Base-by-base conservation (phyloP, 92 coral and sea anemone species). In the Zoanthus gigantus region DNA sequence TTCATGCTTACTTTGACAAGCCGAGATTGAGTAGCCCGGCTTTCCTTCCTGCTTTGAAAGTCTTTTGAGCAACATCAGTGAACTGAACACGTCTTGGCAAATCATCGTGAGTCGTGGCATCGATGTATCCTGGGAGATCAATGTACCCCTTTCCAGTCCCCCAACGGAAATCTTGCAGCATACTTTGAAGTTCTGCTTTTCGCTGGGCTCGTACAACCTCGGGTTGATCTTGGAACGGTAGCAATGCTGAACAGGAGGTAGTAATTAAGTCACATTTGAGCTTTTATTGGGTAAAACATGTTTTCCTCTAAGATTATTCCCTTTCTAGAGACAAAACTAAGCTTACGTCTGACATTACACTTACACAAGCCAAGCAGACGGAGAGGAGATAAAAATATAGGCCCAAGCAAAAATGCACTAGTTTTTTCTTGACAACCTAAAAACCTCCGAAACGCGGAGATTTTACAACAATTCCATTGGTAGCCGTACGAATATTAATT, bases 111-210 rank as follows among this genome's bases (percentile, higher is more conserved):
- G 7, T 29, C 10, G 18, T 60, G 58, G 66, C 82, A 3, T 28
- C 82, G 0, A 18, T 77, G 67, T 77, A 77, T 29, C 82, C 68
- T 54, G 82, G 82, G 2, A 77, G 48, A 54, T 54, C 82, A 5
- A 14, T 77, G 67, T 77, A 77, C 12, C 44, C 82, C 28, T 77
- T 60, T 16, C 14, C 82, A 6, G 30, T 77, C 67, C 82, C 82
- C 82, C 82, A 77, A 54, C 82, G 82, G 67, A 53, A 77, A 54
- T 54, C 44, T 12, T 53, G 82, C 82, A 53, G 65, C 82, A 54
- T 77, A 28, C 17, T 53, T 54, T 77, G 82, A 10, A 77, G 0
- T 17, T 77, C 82, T 9, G 54, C 54, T 50, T 77, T 56, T 3
- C 82, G 47, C 82, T 77, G 82, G 54, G 31, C 34, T 29, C 81